Percentiles rank a stretch among this genome's conserved stretches.
These are phyloP conservation scores for Frankliniella intonsa DNA, from an alignment of 2,888 invertebrate genomes.

Conservation along the genomic window DNA sequence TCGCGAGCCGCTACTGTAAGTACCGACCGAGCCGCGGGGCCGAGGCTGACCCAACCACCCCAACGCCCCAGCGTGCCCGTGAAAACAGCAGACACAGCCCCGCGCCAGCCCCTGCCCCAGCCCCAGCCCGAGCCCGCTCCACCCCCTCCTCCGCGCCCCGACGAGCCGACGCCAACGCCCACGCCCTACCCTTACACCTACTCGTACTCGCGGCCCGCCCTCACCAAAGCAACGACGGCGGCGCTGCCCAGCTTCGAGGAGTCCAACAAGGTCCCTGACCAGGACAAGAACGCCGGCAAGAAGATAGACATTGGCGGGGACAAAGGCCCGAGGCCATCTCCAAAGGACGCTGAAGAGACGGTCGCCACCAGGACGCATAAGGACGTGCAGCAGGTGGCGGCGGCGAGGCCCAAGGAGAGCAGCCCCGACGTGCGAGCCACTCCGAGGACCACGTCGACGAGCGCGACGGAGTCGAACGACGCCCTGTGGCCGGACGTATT, in stretches of 20 bases:
- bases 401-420: background rate
- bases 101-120: background rate
- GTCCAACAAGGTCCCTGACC: constrained; percentile 9
- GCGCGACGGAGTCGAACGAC: background rate
- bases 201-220: constrained; percentile 9
- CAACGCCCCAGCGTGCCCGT: background rate
- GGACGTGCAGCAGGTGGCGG: background rate
- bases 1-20: background rate
- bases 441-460: background rate
- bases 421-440: background rate
- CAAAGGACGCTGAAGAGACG: background rate
- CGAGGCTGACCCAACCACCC: constrained; percentile 15
- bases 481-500: background rate
- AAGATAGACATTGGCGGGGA: background rate
- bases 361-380: constrained; percentile 8
- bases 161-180: background rate
- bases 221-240: background rate
- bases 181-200: constrained; percentile 4
- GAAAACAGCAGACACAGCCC: constrained; percentile 20
- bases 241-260: background rate
- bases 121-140: background rate
- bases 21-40: background rate
- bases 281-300: constrained; percentile 17
- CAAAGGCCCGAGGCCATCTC: background rate
- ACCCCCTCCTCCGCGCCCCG: background rate